phyloP scores from a whole-genome alignment of 2,888 invertebrate species.

The Ormyrus labotus region DNA sequence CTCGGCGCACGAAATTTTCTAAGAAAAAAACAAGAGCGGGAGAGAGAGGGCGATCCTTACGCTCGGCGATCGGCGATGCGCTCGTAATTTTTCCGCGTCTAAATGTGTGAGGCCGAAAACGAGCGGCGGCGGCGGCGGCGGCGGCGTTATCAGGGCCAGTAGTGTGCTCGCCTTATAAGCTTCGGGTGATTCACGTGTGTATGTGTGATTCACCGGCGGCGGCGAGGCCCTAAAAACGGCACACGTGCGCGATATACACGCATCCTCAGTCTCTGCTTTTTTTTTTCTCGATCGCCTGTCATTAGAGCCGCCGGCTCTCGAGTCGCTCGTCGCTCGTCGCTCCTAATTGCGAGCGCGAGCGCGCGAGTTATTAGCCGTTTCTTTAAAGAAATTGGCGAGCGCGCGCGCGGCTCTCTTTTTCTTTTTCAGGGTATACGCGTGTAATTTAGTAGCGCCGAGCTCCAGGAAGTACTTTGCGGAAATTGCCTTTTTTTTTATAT shows the following conservation, averaged over 20 bases:
- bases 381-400: constrained; percentile 3
- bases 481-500: constrained; percentile 13
- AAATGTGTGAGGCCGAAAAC: background rate
- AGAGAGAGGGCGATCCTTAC: background rate
- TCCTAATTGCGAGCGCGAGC: constrained; percentile 17
- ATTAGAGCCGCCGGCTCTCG: constrained; percentile 37
- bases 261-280: background rate
- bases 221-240: constrained; percentile 43
- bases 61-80: background rate
- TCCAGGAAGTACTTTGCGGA: constrained; percentile 36
- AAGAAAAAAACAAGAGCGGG: background rate
- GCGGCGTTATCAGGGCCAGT: constrained; percentile 39
- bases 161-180: constrained; percentile 39
- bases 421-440: constrained; percentile 26
- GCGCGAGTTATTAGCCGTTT: constrained; percentile 8
- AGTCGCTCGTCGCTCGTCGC: background rate
- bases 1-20: too few relatives aligned
- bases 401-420: background rate
- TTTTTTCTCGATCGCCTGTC: constrained; percentile 9
- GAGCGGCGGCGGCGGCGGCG: background rate
- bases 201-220: constrained; percentile 22
- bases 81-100: background rate
- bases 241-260: background rate
- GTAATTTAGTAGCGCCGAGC: background rate
- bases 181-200: constrained; percentile 40